Evolutionary conservation across 2,888 invertebrate species (phyloP), one percentile per base, ranked within the genome.

Genomic region (Ennomos fuscantarius): DNA sequence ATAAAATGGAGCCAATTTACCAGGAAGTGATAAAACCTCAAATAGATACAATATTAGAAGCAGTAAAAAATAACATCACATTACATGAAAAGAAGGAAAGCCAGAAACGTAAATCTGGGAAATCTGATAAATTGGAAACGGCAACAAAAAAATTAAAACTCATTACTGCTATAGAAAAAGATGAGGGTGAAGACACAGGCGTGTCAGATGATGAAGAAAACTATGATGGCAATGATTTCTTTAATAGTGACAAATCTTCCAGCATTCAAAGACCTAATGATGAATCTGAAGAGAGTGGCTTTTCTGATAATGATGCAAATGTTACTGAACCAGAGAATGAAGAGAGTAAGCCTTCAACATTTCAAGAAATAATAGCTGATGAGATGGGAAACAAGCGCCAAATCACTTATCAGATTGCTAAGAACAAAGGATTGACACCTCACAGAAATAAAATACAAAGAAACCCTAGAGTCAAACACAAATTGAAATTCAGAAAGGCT

Each of bases 381-480:
- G 89, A 87, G 44, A 68, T 84, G 1, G 85, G 76, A 36, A 94
- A 93, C 47, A 98, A 97, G 78, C 94, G 99, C 70, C 94, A 95
- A 50, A 98, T 99, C 65, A 98, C 97, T 1, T 97, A 98, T 81
- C 95, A 98, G 93, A 99, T 99, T 79, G 96, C 96, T 13, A 99
- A 99, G 86, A 99, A 99, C 80, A 99, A 98, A 86, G 99, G 99
- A 11, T 93, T 99, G 12, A 98, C 96, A 36, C 97, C 98, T 0
- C 94, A 96, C 69, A 95, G 98, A 65, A 98, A 97, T 88, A 99
- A 98, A 84, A 98, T 98, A 77, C 94, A 95, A 71, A 94, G 98
- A 62, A 99, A 99, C 93, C 99, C 99, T 0, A 94, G 99, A 74
- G 98, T 99, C 6, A 99, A 98, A 84, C 97, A 99, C 82, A 95